phyloP scores from a whole-genome alignment of 2,888 invertebrate genomes.

The Hybos culiciformis region DNA sequence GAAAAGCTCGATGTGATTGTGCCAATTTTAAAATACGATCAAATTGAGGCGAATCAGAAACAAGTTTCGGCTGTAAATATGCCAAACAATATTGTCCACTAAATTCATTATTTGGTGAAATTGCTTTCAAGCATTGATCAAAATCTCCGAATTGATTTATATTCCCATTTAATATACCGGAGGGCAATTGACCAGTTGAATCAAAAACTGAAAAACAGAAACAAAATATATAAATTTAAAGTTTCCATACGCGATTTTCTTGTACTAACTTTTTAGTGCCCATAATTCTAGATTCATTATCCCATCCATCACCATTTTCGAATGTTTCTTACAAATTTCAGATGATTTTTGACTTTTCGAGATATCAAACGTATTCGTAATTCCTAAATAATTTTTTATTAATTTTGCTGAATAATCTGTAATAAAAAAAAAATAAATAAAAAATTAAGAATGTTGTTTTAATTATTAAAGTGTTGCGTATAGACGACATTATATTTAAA shows the following conservation, averaged over 20 bases:
- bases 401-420: too few species aligned
- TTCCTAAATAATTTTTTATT: conserved; percentile 23
- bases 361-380: conserved; percentile 28
- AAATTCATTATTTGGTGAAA: conserved; percentile 4
- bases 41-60: conserved; percentile 37
- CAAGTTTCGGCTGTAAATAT: conserved; percentile 43
- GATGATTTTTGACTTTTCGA: conserved; percentile 27
- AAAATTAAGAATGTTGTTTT: too few species aligned
- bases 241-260: neutral
- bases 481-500: too few species aligned
- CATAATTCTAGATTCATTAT: conserved; percentile 31
- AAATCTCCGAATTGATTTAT: conserved; percentile 51
- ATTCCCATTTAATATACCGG: conserved; percentile 50
- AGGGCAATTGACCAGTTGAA: conserved; percentile 49
- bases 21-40: conserved; percentile 39
- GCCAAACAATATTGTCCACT: conserved; percentile 51
- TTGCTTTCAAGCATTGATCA: conserved; percentile 28
- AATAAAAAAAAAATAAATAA: too few species aligned
- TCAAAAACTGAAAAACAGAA: conserved; percentile 44
- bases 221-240: neutral
- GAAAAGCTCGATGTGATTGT: conserved; percentile 49
- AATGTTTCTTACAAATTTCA: conserved; percentile 25
- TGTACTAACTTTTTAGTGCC: conserved; percentile 33
- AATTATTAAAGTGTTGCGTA: too few species aligned
- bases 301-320: conserved; percentile 23